Evolutionary conservation across 2,888 invertebrate genomes (phyloP), one percentile per base, ranked within the genome.

Genomic region (Acrobasis consociella): DNA sequence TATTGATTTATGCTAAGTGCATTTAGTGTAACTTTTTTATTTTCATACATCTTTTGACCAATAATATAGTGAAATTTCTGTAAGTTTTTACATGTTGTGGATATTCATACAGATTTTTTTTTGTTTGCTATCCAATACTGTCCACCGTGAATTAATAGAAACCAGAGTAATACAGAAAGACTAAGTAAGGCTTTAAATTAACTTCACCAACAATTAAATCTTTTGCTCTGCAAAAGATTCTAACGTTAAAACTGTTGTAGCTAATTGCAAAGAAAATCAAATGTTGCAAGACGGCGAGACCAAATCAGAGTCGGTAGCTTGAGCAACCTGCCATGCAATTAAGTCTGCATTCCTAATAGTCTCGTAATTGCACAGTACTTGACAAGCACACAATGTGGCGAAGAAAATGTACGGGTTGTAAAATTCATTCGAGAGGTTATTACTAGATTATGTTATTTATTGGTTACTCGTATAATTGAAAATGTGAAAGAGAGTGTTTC

Each of bases 281-380:
- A 42, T 17, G 50, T 58, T 56, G 56, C 58, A 59, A 61, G 49
- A 58, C 58, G 49, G 52, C 58, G 52, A 61, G 49, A 58, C 60
- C 49, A 67, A 71, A 69, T 71, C 71, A 59, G 67, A 63, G 66
- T 60, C 60, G 60, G 56, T 42, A 64, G 17, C 52, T 67, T 59
- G 62, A 38, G 50, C 59, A 62, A 64, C 65, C 17, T 49, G 65
- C 61, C 13, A 13, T 46, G 61, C 65, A 69, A 70, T 71, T 68
- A 69, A 62, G 65, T 31, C 64, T 22, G 67, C 69, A 71, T 70
- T 70, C 70, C 67, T 58, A 67, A 70, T 69, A 69, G 68, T 62
- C 10, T 9, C 17, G 46, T 67, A 68, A 67, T 68, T 64, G 64
- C 17, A 58, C 63, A 61, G 58, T 53, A 55, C 42, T 42, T 16